These are phyloP conservation scores for Lepilemur septentrionalis DNA, from an alignment of 2,797 vertebrate species.

Conservation along the genomic window DNA sequence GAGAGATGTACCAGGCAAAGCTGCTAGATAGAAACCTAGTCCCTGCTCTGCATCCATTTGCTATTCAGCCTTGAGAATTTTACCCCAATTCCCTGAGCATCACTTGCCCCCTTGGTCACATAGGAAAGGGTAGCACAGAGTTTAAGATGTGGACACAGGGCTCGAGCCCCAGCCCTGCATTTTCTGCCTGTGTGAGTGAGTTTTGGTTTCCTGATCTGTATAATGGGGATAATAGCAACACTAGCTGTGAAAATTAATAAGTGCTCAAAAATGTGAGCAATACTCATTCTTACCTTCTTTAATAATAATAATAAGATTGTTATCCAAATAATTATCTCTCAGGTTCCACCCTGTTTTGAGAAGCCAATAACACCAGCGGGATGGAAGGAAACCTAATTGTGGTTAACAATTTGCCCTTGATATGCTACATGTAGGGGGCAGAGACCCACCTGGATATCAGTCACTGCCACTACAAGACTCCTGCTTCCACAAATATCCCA, in stretches of 20 bases:
- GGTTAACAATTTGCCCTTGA: neutral
- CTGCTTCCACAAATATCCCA: neutral
- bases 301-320: neutral
- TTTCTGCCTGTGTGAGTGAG: neutral
- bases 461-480: neutral
- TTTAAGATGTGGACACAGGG: neutral
- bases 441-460: neutral
- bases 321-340: neutral
- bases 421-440: neutral
- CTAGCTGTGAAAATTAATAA: neutral
- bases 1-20: neutral
- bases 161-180: neutral
- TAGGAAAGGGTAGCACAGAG: neutral
- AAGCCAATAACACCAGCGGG: neutral
- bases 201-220: neutral
- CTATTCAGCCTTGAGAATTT: neutral
- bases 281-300: neutral
- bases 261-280: neutral
- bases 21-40: neutral
- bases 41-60: neutral
- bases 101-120: neutral
- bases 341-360: neutral
- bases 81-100: neutral
- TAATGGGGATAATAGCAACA: neutral
- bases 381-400: neutral